Evolutionary conservation across 1,140 invertebrate species (phyloP), one percentile per base, ranked within the genome.

Genomic region (Ceratosolen solmsi): DNA sequence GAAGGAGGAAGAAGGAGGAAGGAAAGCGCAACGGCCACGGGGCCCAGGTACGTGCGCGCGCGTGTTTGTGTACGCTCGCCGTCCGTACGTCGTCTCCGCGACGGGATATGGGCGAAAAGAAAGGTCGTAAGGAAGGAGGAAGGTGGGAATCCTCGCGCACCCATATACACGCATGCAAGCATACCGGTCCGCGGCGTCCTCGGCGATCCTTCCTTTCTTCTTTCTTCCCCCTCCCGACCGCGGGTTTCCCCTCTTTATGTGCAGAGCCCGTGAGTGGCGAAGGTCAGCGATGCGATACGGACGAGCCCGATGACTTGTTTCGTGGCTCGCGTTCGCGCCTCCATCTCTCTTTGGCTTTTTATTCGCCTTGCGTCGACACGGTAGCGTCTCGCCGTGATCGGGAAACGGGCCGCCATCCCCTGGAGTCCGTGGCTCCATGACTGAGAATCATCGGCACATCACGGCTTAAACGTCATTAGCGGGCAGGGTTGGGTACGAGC

Each of bases 291-390:
- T 77, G 73, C 80, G 51, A 81, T 70, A 46, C 80, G 68, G 80
- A 82, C 63, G 65, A 77, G 76, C 63, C 73, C 58, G 74, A 82
- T 82, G 80, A 82, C 80, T 82, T 71, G 80, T 82, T 76, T 76
- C 65, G 75, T 76, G 60, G 60, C 11, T 33, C 46, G 22, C 71
- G 58, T 38, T 20, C 13, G 27, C 68, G 20, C 20, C 22, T 22
- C 7, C 27, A 8, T 49, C 30, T 71, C 56, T 38, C 78, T 56
- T 72, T 49, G 78, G 70, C 68, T 72, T 58, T 79, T 72, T 38
- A 72, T 79, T 63, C 79, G 58, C 41, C 38, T 27, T 17, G 46
- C 73, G 22, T 38, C 30, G 51, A 46, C 13, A 46, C 5, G 13
- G 41, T 46, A 46, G 41, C 41, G 13, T 49, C 38, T 33, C 60